A percentile compares a stretch with the other conserved stretches of the same genome.
These are phyloP conservation scores for Chymomyza caudatula DNA, from an alignment of 2,888 invertebrate genomes.

Conservation along the genomic window DNA sequence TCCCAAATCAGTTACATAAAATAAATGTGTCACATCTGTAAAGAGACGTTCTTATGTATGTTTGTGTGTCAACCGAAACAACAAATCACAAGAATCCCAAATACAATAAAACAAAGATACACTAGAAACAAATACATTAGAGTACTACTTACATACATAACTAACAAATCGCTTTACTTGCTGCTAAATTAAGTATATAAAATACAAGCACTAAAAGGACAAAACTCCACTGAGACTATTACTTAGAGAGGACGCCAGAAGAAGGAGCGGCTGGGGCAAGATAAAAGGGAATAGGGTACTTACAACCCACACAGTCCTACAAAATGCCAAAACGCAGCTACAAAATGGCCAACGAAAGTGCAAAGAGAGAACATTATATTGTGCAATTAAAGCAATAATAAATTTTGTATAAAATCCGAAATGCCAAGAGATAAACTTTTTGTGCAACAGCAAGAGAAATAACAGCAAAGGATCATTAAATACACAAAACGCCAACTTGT, in stretches of 20 bases:
- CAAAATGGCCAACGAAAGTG: neutral
- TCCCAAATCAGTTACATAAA: neutral
- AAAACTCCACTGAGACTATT: constrained; percentile 1
- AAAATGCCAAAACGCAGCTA: neutral
- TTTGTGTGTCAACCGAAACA: neutral
- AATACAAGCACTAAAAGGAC: neutral
- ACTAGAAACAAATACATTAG: neutral
- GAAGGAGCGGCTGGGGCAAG: neutral
- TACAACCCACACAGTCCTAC: neutral
- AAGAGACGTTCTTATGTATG: neutral
- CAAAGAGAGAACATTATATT: constrained; percentile 7
- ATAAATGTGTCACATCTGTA: neutral
- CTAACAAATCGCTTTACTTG: neutral
- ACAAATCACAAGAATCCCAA: neutral
- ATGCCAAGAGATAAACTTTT: constrained; percentile 13
- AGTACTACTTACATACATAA: neutral
- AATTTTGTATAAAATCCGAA: constrained; percentile 13
- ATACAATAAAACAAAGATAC: neutral
- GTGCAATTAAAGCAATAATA: constrained; percentile 18
- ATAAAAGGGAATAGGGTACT: neutral
- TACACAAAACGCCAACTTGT: neutral
- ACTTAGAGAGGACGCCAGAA: neutral
- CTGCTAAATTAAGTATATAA: neutral
- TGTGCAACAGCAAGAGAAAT: neutral
- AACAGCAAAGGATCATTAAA: constrained; percentile 2